phyloP scores from a whole-genome alignment of 2,797 vertebrate genomes.

The Falco biarmicus region DNA sequence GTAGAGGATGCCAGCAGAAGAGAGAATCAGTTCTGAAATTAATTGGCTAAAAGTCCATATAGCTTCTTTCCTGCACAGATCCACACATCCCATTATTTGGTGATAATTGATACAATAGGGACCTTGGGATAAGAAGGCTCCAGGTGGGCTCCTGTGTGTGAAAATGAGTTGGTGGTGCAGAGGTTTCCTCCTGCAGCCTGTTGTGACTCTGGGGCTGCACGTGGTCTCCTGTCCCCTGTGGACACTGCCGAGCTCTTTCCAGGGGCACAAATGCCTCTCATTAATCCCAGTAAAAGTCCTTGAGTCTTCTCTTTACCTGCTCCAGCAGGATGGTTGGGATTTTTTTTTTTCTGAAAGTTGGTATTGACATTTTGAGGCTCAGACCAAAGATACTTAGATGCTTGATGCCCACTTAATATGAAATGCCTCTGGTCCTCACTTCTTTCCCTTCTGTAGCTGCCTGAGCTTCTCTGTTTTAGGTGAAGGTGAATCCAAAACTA shows the following conservation, averaged over 20 bases:
- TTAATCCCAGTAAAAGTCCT: background rate
- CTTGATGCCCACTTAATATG: background rate
- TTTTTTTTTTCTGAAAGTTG: background rate
- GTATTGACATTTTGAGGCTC: background rate
- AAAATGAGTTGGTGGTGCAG: background rate
- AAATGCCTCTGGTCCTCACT: background rate
- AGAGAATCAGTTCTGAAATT: conserved; percentile 68
- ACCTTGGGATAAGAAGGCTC: conserved; percentile 8
- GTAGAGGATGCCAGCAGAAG: background rate
- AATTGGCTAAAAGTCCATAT: conserved; percentile 17
- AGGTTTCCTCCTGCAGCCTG: background rate
- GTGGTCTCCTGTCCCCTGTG: background rate
- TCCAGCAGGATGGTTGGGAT: background rate
- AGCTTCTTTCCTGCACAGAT: conserved; percentile 27
- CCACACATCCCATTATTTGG: conserved; percentile 6
- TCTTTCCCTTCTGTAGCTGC: background rate
- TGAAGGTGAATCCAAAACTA: background rate
- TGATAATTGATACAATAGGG: conserved; percentile 32
- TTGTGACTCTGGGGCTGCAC: background rate
- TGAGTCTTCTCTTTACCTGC: background rate
- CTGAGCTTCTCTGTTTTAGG: background rate
- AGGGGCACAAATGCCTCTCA: background rate
- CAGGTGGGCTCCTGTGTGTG: background rate
- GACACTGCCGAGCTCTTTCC: background rate
- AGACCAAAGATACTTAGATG: background rate